Base-by-base conservation (phyloP, 1,140 invertebrate species). In the Nymphalis io region DNA sequence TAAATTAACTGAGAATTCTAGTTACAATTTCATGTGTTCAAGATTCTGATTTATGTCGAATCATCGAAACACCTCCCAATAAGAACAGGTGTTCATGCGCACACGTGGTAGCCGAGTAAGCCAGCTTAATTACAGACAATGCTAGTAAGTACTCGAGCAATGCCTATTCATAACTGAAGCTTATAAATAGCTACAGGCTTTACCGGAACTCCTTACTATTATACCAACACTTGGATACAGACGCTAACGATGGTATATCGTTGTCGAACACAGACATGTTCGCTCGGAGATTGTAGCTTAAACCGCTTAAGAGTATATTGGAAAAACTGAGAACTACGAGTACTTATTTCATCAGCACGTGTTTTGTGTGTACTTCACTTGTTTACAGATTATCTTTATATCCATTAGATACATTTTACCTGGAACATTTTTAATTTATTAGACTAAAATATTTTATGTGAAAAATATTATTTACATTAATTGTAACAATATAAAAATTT, bases 311-410 rank as follows among this genome's bases (percentile, higher is more conserved):
- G 33, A 8, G 15, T 12, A 21, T 33, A n/a, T 33, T 33, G 27
- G 27, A 33, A 53, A 66, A 66, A 66, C 55, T 58, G 53, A 57
- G 53, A 57, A 20, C 38, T 57, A 57, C 57, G 27, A 33, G 40
- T 44, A 15, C 40, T 59, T 66, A 59, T 60, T 60, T 42, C 16
- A 44, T 44, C 40, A 3, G 46, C 10, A 51, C 1, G 0, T n/a
- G 10, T 55, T n/a, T 8, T 23, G 27, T 6, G 5, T 55, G 3
- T 12, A 55, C 15, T 0, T 53, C 1, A 2, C 15, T 16, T 21
- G 27, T 33, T 33, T 33, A 33, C 27, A 4, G 27, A 4, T 8
- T 33, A 8, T 8, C 6, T 5, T 8, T 33, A 27, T 33, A 8
- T 33, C 27, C 27, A 8, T 33, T 33, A 33, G 27, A 8, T 33